A percentile compares a stretch with the other conserved stretches of the same genome.
Evolutionary conservation across 2,888 invertebrate genomes (phyloP).

Genomic region (Subacronicta megacephala): DNA sequence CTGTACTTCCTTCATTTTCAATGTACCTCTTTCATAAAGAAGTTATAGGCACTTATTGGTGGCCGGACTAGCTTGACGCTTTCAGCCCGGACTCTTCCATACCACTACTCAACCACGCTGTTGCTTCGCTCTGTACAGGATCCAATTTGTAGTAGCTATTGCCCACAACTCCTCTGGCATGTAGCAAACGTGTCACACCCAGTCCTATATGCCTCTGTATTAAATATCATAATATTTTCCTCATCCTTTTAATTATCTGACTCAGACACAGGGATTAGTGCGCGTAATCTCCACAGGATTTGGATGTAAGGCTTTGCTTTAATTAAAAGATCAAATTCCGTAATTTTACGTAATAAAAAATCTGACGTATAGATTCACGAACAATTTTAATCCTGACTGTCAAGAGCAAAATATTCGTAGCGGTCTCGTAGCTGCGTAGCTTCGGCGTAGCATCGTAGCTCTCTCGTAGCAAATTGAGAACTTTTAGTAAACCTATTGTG

Average conservation of each 20-base stretch:
- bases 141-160: no score
- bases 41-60: no score
- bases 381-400: not conserved
- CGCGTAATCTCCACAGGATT: not conserved
- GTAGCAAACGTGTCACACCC: no score
- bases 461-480: slow-evolving; percentile 5
- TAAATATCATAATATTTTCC: not conserved
- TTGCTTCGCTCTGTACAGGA: no score
- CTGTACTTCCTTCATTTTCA: no score
- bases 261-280: not conserved
- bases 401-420: slow-evolving; percentile 13
- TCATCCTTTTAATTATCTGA: not conserved
- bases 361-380: not conserved
- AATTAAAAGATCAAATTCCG: not conserved
- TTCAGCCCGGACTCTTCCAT: no score
- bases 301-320: not conserved
- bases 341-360: not conserved
- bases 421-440: slow-evolving; percentile 18
- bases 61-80: no score
- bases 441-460: slow-evolving; percentile 9
- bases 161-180: no score
- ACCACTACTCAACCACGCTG: no score
- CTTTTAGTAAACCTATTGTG: slow-evolving; percentile 18
- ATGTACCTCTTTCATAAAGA: no score
- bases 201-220: no score